These are phyloP conservation scores for Hyperoplus lanceolatus DNA, from an alignment of 2,797 vertebrate species.

Conservation along the genomic window DNA sequence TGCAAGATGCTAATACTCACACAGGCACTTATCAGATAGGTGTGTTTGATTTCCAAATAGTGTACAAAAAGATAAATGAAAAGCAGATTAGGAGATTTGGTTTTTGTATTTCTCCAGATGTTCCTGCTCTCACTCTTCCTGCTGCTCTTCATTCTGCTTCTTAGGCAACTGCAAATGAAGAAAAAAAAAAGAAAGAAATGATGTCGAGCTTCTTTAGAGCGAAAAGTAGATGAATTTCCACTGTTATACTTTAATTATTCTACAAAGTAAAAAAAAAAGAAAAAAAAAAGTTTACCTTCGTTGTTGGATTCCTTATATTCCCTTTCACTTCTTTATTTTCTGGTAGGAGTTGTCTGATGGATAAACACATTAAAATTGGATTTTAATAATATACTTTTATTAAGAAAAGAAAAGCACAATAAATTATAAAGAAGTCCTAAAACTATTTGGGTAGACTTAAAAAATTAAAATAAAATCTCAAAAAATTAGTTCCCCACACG, in stretches of 20 bases:
- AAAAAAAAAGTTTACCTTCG: conserved; percentile 76
- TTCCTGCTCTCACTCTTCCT: conserved; percentile 77
- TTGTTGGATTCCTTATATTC: conserved; percentile 72
- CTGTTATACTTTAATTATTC: background rate
- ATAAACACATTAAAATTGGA: conserved; percentile 26
- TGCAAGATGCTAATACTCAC: conserved; percentile 62
- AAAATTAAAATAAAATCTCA: background rate
- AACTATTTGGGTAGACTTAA: background rate
- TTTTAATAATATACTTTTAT: background rate
- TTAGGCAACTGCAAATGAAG: conserved; percentile 76
- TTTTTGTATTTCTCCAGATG: conserved; percentile 40
- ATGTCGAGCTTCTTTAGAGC: background rate
- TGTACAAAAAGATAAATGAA: conserved; percentile 71
- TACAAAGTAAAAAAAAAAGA: conserved; percentile 3
- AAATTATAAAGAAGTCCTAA: background rate
- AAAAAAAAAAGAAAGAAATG: conserved; percentile 10
- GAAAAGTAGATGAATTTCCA: conserved; percentile 25
- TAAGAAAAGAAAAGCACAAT: background rate
- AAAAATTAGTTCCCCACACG: background rate
- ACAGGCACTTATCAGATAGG: conserved; percentile 78
- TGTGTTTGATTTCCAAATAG: conserved; percentile 48
- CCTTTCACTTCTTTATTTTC: conserved; percentile 77
- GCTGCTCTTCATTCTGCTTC: conserved; percentile 86
- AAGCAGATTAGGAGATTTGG: conserved; percentile 64
- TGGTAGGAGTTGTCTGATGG: conserved; percentile 65